Conservation (phyloP, 2,113 vertebrate species). For the Varanus komodoensis region DNA sequence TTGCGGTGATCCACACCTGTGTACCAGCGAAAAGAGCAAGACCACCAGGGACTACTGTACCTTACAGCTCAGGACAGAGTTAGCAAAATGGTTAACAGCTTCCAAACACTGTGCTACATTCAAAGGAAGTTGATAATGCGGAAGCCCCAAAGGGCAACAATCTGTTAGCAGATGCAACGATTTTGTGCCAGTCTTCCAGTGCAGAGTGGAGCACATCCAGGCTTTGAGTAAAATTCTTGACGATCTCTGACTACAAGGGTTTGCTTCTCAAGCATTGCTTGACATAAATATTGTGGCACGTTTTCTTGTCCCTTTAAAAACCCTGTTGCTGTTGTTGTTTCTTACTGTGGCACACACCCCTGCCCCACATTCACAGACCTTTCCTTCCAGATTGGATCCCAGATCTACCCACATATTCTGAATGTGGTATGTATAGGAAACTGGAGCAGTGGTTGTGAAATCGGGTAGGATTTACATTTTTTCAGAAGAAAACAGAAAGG, state of each 20-base stretch:
- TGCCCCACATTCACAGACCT: not conserved
- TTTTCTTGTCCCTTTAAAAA: not conserved
- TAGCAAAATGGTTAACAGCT: not conserved
- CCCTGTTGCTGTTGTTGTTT: not conserved
- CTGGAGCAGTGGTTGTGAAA: not conserved
- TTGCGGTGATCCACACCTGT: not conserved
- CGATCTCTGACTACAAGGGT: not conserved
- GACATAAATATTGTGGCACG: not conserved
- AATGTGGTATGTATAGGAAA: not conserved
- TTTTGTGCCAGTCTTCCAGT: not conserved
- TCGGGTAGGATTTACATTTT: not conserved
- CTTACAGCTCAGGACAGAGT: not conserved
- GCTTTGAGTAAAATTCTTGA: not conserved
- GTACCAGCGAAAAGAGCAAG: not conserved
- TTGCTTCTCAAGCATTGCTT: not conserved
- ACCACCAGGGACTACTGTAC: not conserved
- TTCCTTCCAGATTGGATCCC: not conserved
- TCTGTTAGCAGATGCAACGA: not conserved
- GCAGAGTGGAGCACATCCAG: not conserved
- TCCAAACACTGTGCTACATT: not conserved
- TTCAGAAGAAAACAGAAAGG: not conserved
- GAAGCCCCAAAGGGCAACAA: slow-evolving; percentile 10
- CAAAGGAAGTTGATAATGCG: slow-evolving; percentile 13
- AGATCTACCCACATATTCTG: not conserved
- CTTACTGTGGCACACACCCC: not conserved